A percentile compares a stretch with the other conserved stretches of the same genome.
These are phyloP conservation scores for Porites rus DNA, from an alignment of 92 coral and sea anemone genomes.

Conservation along the genomic window DNA sequence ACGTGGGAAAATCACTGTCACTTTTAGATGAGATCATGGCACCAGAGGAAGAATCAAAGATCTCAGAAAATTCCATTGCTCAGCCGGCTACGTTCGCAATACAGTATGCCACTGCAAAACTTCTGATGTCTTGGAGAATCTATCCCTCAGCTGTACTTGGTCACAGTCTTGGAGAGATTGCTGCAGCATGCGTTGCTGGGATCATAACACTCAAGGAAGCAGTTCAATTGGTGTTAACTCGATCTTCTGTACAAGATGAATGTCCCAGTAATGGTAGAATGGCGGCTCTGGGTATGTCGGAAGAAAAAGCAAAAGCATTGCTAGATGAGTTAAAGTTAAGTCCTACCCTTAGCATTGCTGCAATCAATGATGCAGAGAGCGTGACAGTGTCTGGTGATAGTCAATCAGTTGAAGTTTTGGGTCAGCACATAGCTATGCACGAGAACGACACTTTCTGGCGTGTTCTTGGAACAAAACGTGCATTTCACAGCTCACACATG, in stretches of 20 bases:
- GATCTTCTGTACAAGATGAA: conserved; percentile 77
- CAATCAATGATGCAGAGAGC: conserved; percentile 74
- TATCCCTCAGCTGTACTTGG: conserved; percentile 89
- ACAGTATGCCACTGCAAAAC: conserved; percentile 78
- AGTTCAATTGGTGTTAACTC: conserved; percentile 66
- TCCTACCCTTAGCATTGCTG: conserved; percentile 69
- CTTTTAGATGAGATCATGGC: conserved; percentile 68
- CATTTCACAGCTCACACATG: conserved; percentile 89
- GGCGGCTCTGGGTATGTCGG: conserved; percentile 92
- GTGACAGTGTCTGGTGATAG: conserved; percentile 88
- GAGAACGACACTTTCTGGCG: conserved; percentile 70
- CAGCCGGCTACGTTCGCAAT: conserved; percentile 89
- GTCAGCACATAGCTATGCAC: conserved; percentile 51
- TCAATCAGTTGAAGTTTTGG: conserved; percentile 69
- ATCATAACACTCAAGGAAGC: conserved; percentile 77
- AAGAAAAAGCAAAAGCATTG: conserved; percentile 51
- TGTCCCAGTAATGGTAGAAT: conserved; percentile 84
- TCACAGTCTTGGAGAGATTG: conserved; percentile 95
- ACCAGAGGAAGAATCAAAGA: conserved; percentile 46
- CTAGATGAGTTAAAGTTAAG: conserved; percentile 61
- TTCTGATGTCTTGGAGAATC: conserved; percentile 89
- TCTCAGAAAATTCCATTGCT: conserved; percentile 64
- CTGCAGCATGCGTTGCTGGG: conserved; percentile 84
- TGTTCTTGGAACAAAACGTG: conserved; percentile 76
- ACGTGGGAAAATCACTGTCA: conserved; percentile 68